These are phyloP conservation scores for Oryctes rhinoceros DNA, from an alignment of 1,140 invertebrate species.

Conservation along the genomic window DNA sequence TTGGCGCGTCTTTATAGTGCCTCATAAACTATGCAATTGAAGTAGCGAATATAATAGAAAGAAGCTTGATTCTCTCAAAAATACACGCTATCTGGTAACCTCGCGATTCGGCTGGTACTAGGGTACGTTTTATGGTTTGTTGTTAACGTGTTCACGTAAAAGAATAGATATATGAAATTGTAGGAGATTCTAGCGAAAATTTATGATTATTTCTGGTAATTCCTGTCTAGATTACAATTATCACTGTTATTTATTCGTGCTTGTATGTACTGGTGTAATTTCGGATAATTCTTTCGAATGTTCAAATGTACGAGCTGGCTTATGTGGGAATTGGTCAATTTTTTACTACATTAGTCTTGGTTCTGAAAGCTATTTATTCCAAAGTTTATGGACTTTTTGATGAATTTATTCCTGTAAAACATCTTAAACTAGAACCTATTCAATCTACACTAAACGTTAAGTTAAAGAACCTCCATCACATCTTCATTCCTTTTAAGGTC, in stretches of 20 bases:
- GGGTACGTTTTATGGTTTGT: neutral
- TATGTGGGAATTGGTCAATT: too few species aligned
- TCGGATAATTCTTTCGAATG: too few species aligned
- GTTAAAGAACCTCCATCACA: too few species aligned
- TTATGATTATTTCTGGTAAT: slow-evolving; percentile 1
- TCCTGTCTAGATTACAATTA: neutral
- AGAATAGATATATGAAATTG: neutral
- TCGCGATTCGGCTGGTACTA: neutral
- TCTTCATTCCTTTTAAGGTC: too few species aligned
- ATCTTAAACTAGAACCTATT: too few species aligned
- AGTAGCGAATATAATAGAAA: slow-evolving; percentile 19
- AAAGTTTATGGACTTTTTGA: too few species aligned
- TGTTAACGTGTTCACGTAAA: neutral
- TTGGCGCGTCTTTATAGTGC: neutral
- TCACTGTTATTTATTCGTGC: neutral
- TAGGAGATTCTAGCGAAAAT: neutral
- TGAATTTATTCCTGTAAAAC: too few species aligned
- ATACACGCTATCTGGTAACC: neutral
- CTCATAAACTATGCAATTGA: slow-evolving; percentile 30
- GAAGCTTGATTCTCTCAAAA: neutral
- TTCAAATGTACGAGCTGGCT: too few species aligned
- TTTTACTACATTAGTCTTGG: too few species aligned
- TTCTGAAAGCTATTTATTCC: too few species aligned
- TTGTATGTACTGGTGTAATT: too few species aligned
- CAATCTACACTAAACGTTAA: too few species aligned